Percentiles rank a stretch among this genome's conserved stretches.
Evolutionary conservation across 2,888 invertebrate genomes (phyloP).

Genomic region (Pristionchus entomophagus): DNA sequence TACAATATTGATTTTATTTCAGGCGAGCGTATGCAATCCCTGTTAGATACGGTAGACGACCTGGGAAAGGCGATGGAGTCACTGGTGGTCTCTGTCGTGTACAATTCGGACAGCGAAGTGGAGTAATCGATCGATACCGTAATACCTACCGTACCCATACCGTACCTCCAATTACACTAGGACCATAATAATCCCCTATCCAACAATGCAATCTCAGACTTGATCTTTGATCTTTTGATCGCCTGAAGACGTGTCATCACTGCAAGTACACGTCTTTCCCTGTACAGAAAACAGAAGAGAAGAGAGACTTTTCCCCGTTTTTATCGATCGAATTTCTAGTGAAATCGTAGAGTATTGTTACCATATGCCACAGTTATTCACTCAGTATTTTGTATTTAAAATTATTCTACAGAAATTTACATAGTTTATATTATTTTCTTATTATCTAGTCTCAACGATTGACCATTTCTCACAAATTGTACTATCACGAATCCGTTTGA

Average conservation of each 20-base stretch:
- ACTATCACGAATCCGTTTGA: neutral
- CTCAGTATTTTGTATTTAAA: neutral
- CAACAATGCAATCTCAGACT: neutral
- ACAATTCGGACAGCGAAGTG: constrained; percentile 81
- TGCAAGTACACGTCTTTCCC: neutral
- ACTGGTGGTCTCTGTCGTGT: constrained; percentile 90
- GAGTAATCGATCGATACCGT: constrained; percentile 11
- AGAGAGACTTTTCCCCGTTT: neutral
- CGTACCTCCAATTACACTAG: neutral
- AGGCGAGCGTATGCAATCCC: constrained; percentile 76
- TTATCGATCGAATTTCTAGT: constrained; percentile 13
- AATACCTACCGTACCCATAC: constrained; percentile 9
- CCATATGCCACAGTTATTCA: neutral
- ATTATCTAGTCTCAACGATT: neutral
- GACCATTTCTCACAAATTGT: neutral
- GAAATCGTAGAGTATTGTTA: neutral
- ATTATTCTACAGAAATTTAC: neutral
- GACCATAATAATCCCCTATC: neutral
- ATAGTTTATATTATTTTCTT: neutral
- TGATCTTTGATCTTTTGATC: constrained; percentile 16
- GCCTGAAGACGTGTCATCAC: constrained; percentile 8
- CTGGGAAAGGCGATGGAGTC: constrained; percentile 87
- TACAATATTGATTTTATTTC: neutral
- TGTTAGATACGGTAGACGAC: constrained; percentile 81
- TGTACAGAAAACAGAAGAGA: neutral